Base-by-base conservation (phyloP, 2,113 vertebrate species). In the Meriones unguiculatus region DNA sequence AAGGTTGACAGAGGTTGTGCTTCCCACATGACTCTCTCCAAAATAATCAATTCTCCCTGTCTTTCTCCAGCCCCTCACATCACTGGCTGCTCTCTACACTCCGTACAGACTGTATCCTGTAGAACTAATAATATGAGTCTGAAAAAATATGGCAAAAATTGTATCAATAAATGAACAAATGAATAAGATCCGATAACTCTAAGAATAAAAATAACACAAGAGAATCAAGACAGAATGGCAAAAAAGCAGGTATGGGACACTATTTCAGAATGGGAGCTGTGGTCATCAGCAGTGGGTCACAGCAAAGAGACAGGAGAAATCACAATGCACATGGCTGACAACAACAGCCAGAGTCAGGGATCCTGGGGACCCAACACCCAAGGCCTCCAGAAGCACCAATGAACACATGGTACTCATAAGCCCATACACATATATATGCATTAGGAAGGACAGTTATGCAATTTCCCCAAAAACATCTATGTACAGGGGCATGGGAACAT, bases 371-470 rank as follows among this genome's bases (percentile, higher is more conserved):
- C 2, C 12, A 41, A 41, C 1, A 14, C 12, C 57, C 57, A 41
- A 17, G 81, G n/a, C 25, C 59, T 41, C n/a, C 25, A 28, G 3
- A 15, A 25, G 14, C 59, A 85, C 59, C 81, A 30, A 13, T 38
- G 28, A 24, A 64, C 57, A 65, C 2, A 15, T 2, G 0, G n/a
- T 5, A 64, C 38, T 41, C n/a, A 64, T 30, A 17, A 28, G 20
- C 11, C 7, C 80, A 62, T 82, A 38, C 13, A 85, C 7, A 84
- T 4, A 28, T 7, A 41, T 30, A 28, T 13, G 15, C 57, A 62
- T n/a, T 25, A 25, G 1, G 64, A 62, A 46, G 35, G 32, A n/a
- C 0, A 4, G 18, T 3, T 1, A 25, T 8, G 6, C 32, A 8
- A 2, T 41, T 46, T 46, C 46, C 24, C 69, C 5, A 54, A 41